Evolutionary conservation across 2,797 vertebrate genomes (phyloP).

Genomic region (Otolemur crassicaudatus): DNA sequence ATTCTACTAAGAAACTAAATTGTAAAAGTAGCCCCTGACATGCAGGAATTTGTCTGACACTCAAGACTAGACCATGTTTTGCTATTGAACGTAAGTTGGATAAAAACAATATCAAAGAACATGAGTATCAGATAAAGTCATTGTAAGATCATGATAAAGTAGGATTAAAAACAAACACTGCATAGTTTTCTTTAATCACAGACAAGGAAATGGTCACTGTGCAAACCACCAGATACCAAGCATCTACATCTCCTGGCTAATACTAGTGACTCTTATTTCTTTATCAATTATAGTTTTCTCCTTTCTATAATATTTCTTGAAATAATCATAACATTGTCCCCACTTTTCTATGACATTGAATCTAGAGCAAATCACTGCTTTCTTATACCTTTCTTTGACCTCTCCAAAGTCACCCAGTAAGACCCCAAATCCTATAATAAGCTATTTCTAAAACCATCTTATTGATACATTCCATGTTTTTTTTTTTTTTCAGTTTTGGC

Average conservation of each 20-base stretch:
- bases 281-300: background rate
- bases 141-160: background rate
- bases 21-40: background rate
- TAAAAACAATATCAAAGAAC: slow-evolving; percentile 10
- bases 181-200: background rate
- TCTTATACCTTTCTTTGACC: background rate
- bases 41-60: background rate
- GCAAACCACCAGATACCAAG: background rate
- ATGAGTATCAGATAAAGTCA: background rate
- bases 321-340: background rate
- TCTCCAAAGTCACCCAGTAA: background rate
- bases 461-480: background rate
- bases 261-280: background rate
- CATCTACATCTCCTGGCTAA: background rate
- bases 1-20: background rate
- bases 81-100: background rate
- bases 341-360: background rate
- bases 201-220: background rate
- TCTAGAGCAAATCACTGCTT: background rate
- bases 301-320: background rate
- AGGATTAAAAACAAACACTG: slow-evolving; percentile 17
- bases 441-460: background rate
- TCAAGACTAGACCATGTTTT: background rate
- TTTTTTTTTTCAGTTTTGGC: background rate
- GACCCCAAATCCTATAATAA: background rate